Conservation (phyloP, 2,797 vertebrate species). For the Vultur gryphus region DNA sequence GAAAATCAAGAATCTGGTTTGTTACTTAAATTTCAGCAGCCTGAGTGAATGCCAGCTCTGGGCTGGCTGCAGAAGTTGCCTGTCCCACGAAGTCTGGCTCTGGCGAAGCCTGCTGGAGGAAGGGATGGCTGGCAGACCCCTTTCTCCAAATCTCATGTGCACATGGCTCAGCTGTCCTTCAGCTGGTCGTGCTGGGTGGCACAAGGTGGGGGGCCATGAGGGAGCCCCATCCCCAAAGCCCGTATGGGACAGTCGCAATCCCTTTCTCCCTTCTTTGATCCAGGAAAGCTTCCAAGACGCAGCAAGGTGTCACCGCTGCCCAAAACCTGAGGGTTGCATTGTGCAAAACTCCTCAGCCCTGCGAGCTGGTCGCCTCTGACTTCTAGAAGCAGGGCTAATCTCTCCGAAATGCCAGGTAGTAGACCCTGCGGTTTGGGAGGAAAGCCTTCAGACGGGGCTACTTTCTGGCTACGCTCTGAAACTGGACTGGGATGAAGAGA, state of each 20-base stretch:
- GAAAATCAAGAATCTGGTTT: slow-evolving; percentile 20
- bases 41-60: neutral
- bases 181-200: neutral
- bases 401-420: neutral
- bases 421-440: neutral
- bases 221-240: neutral
- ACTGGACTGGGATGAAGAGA: neutral
- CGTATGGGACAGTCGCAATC: rapidly evolving
- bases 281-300: neutral
- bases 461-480: neutral
- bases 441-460: neutral
- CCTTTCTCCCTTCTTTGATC: neutral
- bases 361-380: neutral
- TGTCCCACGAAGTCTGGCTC: neutral
- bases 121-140: neutral
- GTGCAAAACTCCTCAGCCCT: neutral
- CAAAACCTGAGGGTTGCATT: neutral
- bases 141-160: neutral
- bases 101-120: neutral
- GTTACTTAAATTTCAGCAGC: slow-evolving; percentile 7
- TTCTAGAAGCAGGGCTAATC: neutral
- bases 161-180: neutral
- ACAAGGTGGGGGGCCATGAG: neutral
- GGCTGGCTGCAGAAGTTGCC: neutral
- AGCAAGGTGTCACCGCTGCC: neutral